phyloP scores from a whole-genome alignment of 2,888 invertebrate species.

The Aphidoletes aphidimyza region DNA sequence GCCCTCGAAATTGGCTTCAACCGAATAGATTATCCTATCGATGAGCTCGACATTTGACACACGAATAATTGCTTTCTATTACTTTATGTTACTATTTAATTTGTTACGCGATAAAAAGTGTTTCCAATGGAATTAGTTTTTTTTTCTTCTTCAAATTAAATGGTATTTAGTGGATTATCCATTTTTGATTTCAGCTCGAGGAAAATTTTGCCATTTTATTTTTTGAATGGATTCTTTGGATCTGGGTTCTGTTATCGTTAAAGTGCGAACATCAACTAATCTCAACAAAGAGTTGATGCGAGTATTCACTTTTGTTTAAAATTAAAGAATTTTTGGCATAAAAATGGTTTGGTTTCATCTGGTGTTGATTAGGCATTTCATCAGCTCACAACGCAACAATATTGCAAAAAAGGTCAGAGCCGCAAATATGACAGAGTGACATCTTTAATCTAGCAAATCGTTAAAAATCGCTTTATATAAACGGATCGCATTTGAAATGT shows the following conservation, averaged over 20 bases:
- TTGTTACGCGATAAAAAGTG: not conserved
- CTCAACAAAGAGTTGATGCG: not conserved
- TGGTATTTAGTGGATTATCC: not conserved
- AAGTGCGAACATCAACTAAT: slow-evolving; percentile 40
- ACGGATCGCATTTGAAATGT: no score
- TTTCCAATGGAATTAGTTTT: slow-evolving; percentile 23
- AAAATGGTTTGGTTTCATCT: slow-evolving; percentile 27
- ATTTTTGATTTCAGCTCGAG: not conserved
- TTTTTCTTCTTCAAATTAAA: not conserved
- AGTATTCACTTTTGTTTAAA: not conserved
- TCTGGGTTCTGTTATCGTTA: not conserved
- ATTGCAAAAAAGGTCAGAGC: slow-evolving; percentile 13
- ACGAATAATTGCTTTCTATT: not conserved
- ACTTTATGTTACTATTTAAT: no score
- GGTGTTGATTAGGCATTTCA: slow-evolving; percentile 14
- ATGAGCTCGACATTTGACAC: not conserved
- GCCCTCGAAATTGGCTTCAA: not conserved
- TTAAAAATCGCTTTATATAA: slow-evolving; percentile 48
- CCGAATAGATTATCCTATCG: slow-evolving; percentile 15
- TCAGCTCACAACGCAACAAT: not conserved
- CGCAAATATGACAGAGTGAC: not conserved
- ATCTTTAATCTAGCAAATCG: slow-evolving; percentile 22
- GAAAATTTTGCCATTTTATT: not conserved
- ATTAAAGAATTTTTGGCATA: slow-evolving; percentile 13
- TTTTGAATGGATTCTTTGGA: not conserved